Conservation (phyloP, 2,113 vertebrate species). For the Zootoca vivipara region DNA sequence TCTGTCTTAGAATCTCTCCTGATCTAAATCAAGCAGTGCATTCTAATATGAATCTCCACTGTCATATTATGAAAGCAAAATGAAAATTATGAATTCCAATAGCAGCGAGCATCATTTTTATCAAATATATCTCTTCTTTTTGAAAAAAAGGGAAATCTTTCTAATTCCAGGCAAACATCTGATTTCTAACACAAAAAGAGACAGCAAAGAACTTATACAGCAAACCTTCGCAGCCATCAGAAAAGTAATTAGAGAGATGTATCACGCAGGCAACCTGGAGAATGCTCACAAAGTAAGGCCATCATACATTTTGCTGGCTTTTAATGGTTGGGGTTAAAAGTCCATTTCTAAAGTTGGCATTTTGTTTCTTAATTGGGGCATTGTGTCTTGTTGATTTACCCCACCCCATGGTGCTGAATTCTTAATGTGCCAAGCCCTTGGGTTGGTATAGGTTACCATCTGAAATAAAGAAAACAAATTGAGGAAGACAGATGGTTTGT, state of each 20-base stretch:
- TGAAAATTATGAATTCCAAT: not conserved
- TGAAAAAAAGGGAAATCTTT: not conserved
- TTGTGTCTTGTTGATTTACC: not conserved
- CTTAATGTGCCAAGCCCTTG: not conserved
- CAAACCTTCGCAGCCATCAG: not conserved
- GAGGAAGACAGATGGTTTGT: slow-evolving; percentile 3
- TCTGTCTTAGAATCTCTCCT: not conserved
- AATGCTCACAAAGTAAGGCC: not conserved
- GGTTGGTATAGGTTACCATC: not conserved
- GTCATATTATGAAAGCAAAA: not conserved
- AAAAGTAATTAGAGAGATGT: not conserved
- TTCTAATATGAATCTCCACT: not conserved
- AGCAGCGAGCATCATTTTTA: not conserved
- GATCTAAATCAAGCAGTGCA: not conserved
- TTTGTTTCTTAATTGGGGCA: not conserved
- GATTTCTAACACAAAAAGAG: not conserved
- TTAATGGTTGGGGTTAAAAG: not conserved
- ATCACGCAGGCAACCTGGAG: not conserved
- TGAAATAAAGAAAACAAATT: not conserved
- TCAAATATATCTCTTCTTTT: not conserved
- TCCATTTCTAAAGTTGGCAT: not conserved
- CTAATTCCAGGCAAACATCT: not conserved
- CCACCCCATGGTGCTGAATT: not conserved
- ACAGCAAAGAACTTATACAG: not conserved
- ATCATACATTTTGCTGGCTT: not conserved